A percentile compares a stretch with the other conserved stretches of the same genome.
phyloP scores from a whole-genome alignment of 2,113 vertebrate species.

The Rhinolophus ferrumequinum region DNA sequence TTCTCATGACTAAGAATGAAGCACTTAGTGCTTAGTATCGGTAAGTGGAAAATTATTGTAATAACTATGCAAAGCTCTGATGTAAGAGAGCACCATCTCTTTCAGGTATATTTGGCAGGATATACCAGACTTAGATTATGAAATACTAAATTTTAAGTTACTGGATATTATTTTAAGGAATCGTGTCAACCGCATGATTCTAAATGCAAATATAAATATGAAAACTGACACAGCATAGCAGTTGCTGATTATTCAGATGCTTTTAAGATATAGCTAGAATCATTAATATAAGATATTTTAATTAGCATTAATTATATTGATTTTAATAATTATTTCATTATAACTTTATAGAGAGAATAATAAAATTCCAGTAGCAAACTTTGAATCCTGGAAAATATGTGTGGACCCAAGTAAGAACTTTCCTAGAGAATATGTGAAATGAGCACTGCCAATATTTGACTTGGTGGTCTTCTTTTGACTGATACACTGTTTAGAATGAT shows the following conservation, averaged over 20 bases:
- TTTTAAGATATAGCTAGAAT: background rate
- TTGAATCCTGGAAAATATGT: background rate
- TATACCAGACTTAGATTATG: background rate
- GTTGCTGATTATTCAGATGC: background rate
- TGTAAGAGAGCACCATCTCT: background rate
- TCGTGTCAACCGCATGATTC: background rate
- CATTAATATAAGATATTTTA: background rate
- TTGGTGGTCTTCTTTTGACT: background rate
- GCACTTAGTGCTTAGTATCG: background rate
- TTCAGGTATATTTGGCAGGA: background rate
- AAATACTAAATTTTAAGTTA: background rate
- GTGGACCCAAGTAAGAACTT: background rate
- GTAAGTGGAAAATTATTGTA: background rate
- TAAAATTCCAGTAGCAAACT: background rate
- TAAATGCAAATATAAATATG: background rate
- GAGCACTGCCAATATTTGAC: rapidly evolving
- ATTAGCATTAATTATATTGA: background rate
- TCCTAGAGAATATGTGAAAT: background rate
- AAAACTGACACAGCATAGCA: background rate
- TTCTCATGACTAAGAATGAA: background rate
- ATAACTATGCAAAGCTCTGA: background rate
- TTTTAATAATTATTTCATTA: background rate
- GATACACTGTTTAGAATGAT: background rate
- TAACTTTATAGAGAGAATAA: background rate
- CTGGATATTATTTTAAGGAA: background rate